These are phyloP conservation scores for Intoshia linei DNA, from an alignment of 1,140 invertebrate genomes.

Conservation along the genomic window DNA sequence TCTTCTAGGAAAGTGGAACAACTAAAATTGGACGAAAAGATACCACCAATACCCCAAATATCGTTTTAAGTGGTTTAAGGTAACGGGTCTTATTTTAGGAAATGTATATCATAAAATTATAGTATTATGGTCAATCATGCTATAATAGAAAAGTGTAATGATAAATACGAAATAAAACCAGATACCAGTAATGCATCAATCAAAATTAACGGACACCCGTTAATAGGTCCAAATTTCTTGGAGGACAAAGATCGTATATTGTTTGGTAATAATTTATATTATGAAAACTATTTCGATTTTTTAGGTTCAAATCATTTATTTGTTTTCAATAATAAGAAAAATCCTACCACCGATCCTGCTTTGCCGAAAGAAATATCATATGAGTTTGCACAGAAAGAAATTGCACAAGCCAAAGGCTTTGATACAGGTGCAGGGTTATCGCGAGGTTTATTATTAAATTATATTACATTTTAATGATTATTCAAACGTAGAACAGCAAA, in stretches of 20 bases:
- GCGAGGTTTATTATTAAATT: no score
- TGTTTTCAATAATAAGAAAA: slow-evolving; percentile 15
- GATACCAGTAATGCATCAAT: slow-evolving; percentile 14
- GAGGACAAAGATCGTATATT: slow-evolving; percentile 19
- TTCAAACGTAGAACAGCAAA: slow-evolving; percentile 16
- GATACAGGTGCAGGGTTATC: slow-evolving; percentile 13
- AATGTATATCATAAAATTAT: slow-evolving; percentile 3
- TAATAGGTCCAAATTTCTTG: slow-evolving; percentile 12
- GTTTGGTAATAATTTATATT: slow-evolving; percentile 14
- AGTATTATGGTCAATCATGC: slow-evolving; percentile 21
- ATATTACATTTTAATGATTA: no score
- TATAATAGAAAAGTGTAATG: slow-evolving; percentile 10
- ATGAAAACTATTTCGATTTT: slow-evolving; percentile 2
- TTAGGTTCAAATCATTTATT: slow-evolving; percentile 22
- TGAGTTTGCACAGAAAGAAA: slow-evolving; percentile 24
- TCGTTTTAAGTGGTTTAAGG: slow-evolving; percentile 20
- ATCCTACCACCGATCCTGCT: slow-evolving; percentile 8
- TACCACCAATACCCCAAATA: slow-evolving; percentile 12
- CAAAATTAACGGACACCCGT: slow-evolving; percentile 19
- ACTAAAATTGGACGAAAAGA: slow-evolving; percentile 19
- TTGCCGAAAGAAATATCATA: slow-evolving; percentile 16
- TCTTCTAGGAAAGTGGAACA: slow-evolving; percentile 12
- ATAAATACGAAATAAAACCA: slow-evolving; percentile 12
- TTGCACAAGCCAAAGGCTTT: slow-evolving; percentile 22
- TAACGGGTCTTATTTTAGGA: slow-evolving; percentile 4